Conservation (phyloP, 2,888 invertebrate genomes). For the Onthophagus sagittarius region DNA sequence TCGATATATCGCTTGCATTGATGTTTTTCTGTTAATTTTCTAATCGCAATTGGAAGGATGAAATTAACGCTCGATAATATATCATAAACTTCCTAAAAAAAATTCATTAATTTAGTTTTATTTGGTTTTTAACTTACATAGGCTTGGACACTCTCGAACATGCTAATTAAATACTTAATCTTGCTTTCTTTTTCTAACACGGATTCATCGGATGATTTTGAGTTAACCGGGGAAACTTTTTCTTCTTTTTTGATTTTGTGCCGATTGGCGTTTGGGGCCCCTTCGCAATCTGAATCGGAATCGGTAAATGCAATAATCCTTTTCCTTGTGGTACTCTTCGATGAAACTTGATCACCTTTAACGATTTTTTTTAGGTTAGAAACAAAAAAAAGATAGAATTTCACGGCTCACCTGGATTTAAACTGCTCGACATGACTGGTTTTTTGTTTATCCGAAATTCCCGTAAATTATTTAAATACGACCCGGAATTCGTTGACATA, state of each 20-base stretch:
- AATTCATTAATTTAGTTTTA: neutral
- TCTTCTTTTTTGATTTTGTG: neutral
- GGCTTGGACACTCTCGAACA: constrained; percentile 59
- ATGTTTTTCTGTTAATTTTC: constrained; percentile 54
- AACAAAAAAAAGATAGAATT: neutral
- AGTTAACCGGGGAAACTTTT: constrained; percentile 20
- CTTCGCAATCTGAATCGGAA: constrained; percentile 54
- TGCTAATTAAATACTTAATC: constrained; percentile 60
- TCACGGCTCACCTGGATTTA: constrained; percentile 35
- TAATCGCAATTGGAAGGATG: constrained; percentile 49
- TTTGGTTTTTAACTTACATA: constrained; percentile 48
- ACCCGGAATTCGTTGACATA: constrained; percentile 52
- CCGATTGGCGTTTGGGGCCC: constrained; percentile 1
- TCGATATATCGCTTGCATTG: constrained; percentile 49
- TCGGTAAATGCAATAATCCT: constrained; percentile 43
- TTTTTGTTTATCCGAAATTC: constrained; percentile 69
- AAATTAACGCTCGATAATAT: constrained; percentile 39
- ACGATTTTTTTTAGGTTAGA: neutral
- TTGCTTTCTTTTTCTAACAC: constrained; percentile 55
- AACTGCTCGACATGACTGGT: constrained; percentile 41
- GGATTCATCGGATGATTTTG: constrained; percentile 33
- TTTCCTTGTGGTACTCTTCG: constrained; percentile 18
- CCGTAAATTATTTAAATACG: constrained; percentile 60
- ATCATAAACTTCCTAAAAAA: constrained; percentile 27
- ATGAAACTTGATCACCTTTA: neutral